Evolutionary conservation across 2,888 invertebrate genomes (phyloP).

Genomic region (Sipha maydis): DNA sequence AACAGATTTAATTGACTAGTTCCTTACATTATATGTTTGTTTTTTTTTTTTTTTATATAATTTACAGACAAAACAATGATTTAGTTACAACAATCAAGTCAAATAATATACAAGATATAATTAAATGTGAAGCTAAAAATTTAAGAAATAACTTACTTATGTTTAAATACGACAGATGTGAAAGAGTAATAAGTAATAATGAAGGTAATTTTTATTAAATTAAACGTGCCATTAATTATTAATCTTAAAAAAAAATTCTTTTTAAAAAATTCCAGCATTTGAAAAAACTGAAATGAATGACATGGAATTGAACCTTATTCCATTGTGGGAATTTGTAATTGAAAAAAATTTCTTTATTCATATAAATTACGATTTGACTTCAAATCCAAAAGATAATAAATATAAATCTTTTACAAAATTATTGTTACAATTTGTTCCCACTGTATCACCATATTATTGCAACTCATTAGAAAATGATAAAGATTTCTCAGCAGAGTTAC

Average conservation of each 20-base stretch:
- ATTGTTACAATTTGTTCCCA: conserved; percentile 43
- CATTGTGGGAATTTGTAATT: conserved; percentile 53
- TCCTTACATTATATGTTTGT: background rate
- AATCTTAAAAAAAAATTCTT: background rate
- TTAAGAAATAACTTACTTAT: conserved; percentile 26
- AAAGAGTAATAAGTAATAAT: background rate
- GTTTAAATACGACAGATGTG: conserved; percentile 11
- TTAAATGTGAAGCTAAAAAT: conserved; percentile 20
- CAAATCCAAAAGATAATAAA: background rate
- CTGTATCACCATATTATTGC: conserved; percentile 43
- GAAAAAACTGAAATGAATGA: conserved; percentile 6
- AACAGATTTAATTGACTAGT: no score
- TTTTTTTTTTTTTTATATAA: background rate
- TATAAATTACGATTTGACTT: background rate
- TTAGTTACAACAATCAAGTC: conserved; percentile 29
- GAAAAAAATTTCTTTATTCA: conserved; percentile 7
- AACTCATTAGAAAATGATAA: conserved; percentile 29
- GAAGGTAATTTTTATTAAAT: conserved; percentile 7
- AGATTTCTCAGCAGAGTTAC: background rate
- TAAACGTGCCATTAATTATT: background rate
- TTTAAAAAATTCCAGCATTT: conserved; percentile 2
- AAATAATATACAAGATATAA: conserved; percentile 15
- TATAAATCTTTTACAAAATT: conserved; percentile 2
- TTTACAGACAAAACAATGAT: conserved; percentile 10
- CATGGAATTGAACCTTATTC: conserved; percentile 44